A percentile compares a stretch with the other conserved stretches of the same genome.
These are phyloP conservation scores for Steromphala cineraria DNA, from an alignment of 2,888 invertebrate genomes.

Conservation along the genomic window DNA sequence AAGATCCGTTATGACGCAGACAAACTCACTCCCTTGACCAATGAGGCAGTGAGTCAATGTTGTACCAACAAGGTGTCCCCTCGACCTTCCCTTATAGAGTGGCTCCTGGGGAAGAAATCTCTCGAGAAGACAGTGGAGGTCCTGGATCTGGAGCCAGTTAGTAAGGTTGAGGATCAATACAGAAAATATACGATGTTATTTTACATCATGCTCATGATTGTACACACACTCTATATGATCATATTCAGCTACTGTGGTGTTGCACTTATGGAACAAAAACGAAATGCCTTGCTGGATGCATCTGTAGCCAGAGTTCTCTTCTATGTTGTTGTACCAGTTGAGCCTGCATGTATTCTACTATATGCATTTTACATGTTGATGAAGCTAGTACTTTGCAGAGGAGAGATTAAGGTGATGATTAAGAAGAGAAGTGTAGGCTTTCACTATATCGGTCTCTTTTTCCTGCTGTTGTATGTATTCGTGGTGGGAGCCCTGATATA, in stretches of 20 bases:
- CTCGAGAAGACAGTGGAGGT: conserved; percentile 61
- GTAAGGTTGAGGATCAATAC: conserved; percentile 63
- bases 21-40: conserved; percentile 57
- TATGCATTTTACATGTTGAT: conserved; percentile 39
- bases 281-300: conserved; percentile 31
- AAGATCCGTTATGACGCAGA: conserved; percentile 62
- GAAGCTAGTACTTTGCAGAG: conserved; percentile 30
- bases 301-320: conserved; percentile 41
- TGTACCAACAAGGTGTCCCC: conserved; percentile 27
- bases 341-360: conserved; percentile 55
- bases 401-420: not conserved
- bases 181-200: conserved; percentile 63
- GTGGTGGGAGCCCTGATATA: conserved; percentile 64
- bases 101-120: conserved; percentile 54
- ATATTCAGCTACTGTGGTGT: conserved; percentile 59
- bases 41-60: conserved; percentile 30
- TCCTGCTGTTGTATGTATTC: conserved; percentile 50
- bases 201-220: conserved; percentile 60
- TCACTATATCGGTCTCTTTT: conserved; percentile 31
- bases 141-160: conserved; percentile 67
- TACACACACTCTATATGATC: conserved; percentile 70
- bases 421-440: conserved; percentile 6
- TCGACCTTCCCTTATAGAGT: conserved; percentile 62
- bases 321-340: conserved; percentile 56
- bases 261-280: conserved; percentile 44